A percentile compares a stretch with the other conserved stretches of the same genome.
Evolutionary conservation across 1,140 invertebrate genomes (phyloP).

Genomic region (Sinella curviseta): DNA sequence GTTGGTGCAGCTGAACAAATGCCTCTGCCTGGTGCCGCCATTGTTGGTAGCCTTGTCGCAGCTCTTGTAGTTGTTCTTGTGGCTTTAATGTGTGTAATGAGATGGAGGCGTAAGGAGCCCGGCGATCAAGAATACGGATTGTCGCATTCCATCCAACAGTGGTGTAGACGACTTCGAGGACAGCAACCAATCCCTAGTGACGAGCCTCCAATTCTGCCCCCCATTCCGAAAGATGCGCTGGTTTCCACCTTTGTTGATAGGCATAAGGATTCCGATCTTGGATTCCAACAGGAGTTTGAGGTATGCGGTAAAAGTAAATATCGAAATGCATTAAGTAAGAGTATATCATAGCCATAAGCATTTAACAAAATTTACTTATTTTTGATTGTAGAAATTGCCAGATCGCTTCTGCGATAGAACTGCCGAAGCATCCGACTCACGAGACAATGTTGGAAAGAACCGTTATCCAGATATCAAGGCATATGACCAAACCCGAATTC

Average conservation of each 20-base stretch:
- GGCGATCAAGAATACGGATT: conserved; percentile 75
- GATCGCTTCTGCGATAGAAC: conserved; percentile 84
- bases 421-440: conserved; percentile 77
- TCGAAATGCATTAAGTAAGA: not conserved
- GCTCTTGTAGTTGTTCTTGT: conserved; percentile 67
- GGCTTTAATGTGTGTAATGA: conserved; percentile 69
- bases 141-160: conserved; percentile 54
- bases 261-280: conserved; percentile 81
- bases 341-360: not conserved
- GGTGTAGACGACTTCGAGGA: conserved; percentile 62
- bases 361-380: not conserved
- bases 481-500: conserved; percentile 88
- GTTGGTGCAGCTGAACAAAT: not conserved
- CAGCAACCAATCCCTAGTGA: conserved; percentile 67
- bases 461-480: conserved; percentile 86
- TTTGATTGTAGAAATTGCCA: conserved; percentile 63
- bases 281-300: conserved; percentile 83
- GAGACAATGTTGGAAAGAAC: conserved; percentile 86
- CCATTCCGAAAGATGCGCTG: conserved; percentile 70
- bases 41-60: conserved; percentile 65
- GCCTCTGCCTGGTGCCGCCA: conserved; percentile 50
- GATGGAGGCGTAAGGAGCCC: conserved; percentile 69
- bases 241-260: conserved; percentile 73
- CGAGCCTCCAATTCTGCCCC: conserved; percentile 77
- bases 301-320: conserved; percentile 42